Conservation (phyloP, 2,113 vertebrate species). For the Pao palembangensis region DNA sequence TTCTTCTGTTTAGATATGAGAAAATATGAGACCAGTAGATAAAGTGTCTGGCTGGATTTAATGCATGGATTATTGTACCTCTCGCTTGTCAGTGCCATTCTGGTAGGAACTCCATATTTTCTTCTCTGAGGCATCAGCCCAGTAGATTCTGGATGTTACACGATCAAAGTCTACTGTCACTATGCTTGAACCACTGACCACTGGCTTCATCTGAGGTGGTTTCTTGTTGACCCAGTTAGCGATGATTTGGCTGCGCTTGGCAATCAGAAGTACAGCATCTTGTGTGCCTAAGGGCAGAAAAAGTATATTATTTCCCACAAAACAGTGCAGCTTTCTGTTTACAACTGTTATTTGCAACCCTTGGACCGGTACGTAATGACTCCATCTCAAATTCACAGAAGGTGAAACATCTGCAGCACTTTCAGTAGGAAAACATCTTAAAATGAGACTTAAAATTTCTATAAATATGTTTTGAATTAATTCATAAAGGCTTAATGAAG, state of each 20-base stretch:
- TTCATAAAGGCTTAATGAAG: too few species aligned
- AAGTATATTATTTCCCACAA: background rate
- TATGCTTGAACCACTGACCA: constrained; percentile 55
- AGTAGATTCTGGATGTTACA: constrained; percentile 64
- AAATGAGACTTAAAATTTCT: too few species aligned
- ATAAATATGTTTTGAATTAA: too few species aligned
- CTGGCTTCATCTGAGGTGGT: constrained; percentile 49
- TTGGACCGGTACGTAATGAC: too few species aligned
- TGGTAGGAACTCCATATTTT: constrained; percentile 65
- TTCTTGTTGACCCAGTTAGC: constrained; percentile 50
- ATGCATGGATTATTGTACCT: constrained; percentile 20
- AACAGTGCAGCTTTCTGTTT: background rate
- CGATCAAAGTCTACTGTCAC: constrained; percentile 69
- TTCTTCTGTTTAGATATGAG: background rate
- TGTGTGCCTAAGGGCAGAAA: constrained; percentile 39
- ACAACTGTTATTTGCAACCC: background rate
- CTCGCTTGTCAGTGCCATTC: constrained; percentile 58
- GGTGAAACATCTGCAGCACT: too few species aligned
- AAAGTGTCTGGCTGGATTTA: background rate
- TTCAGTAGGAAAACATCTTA: too few species aligned
- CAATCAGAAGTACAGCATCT: constrained; percentile 60
- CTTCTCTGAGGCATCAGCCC: constrained; percentile 64
- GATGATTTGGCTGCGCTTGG: constrained; percentile 64
- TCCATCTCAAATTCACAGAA: too few species aligned
- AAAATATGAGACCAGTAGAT: background rate